These are phyloP conservation scores for Crocodylus rhombifer DNA, from an alignment of 2,797 vertebrate species.

Conservation along the genomic window DNA sequence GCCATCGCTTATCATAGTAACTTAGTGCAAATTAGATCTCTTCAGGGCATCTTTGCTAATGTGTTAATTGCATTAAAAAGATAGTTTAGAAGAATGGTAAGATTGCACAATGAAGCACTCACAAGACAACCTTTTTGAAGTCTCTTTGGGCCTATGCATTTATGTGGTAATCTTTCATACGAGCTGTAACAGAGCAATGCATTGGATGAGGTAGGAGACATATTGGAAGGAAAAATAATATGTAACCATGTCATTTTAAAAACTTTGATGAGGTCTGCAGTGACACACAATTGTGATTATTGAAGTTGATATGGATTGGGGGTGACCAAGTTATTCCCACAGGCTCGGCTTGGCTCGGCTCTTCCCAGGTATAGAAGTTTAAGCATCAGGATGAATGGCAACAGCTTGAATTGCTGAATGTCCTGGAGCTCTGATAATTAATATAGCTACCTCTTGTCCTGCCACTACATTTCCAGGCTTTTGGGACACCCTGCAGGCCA, in stretches of 20 bases:
- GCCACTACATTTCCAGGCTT: too few relatives aligned
- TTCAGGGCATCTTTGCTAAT: not conserved
- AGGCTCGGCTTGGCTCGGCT: too few relatives aligned
- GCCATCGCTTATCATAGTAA: accelerated
- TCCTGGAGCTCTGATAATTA: too few relatives aligned
- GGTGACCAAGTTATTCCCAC: too few relatives aligned
- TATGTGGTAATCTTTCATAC: not conserved
- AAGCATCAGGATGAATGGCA: too few relatives aligned
- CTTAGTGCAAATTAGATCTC: not conserved
- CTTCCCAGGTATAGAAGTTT: too few relatives aligned
- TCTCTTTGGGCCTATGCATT: not conserved
- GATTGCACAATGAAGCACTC: not conserved
- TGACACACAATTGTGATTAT: too few relatives aligned
- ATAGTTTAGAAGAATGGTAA: not conserved
- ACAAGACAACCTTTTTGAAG: not conserved
- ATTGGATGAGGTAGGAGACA: not conserved
- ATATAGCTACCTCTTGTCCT: too few relatives aligned
- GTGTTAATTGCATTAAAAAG: not conserved
- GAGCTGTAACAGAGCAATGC: not conserved
- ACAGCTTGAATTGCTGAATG: too few relatives aligned
- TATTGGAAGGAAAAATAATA: not conserved
- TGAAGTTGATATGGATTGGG: too few relatives aligned
- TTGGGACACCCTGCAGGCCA: too few relatives aligned
- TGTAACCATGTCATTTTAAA: not conserved
- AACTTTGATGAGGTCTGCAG: not conserved